Conservation (phyloP, 2,888 invertebrate genomes). For the Rhingia campestris region DNA sequence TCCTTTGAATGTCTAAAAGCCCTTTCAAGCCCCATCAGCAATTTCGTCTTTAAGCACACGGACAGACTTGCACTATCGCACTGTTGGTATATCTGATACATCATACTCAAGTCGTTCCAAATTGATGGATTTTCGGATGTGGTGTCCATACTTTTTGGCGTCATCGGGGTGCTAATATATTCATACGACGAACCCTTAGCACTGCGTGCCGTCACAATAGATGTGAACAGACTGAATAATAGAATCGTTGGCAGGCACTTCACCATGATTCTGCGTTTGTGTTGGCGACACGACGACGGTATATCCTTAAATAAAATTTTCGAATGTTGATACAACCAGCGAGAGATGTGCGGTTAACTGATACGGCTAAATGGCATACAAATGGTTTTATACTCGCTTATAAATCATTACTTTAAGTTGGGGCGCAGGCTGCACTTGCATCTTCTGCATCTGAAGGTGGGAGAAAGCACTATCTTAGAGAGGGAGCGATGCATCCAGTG, state of each 20-base stretch:
- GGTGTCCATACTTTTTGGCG: constrained; percentile 15
- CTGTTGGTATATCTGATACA: constrained; percentile 92
- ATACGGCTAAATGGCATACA: constrained; percentile 76
- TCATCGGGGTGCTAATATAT: constrained; percentile 26
- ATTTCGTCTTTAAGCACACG: constrained; percentile 90
- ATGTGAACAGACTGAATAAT: constrained; percentile 40
- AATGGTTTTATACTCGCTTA: constrained; percentile 79
- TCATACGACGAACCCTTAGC: constrained; percentile 40
- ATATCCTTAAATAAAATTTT: constrained; percentile 6
- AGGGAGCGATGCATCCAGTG: constrained; percentile 41
- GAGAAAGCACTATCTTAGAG: constrained; percentile 18
- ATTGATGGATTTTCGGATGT: constrained; percentile 74
- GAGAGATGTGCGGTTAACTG: constrained; percentile 75
- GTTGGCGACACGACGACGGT: neutral
- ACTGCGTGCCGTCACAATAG: constrained; percentile 63
- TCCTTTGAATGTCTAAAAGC: constrained; percentile 86
- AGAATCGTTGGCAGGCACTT: constrained; percentile 40
- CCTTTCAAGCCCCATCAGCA: constrained; percentile 90
- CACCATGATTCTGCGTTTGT: constrained; percentile 39
- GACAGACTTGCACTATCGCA: constrained; percentile 88
- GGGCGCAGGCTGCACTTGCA: constrained; percentile 31
- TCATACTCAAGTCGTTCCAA: constrained; percentile 86
- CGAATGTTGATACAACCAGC: constrained; percentile 41
- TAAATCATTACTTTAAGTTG: constrained; percentile 23
- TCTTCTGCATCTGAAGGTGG: constrained; percentile 21